phyloP scores from a whole-genome alignment of 1,140 invertebrate genomes.

The Danaus melanippus region DNA sequence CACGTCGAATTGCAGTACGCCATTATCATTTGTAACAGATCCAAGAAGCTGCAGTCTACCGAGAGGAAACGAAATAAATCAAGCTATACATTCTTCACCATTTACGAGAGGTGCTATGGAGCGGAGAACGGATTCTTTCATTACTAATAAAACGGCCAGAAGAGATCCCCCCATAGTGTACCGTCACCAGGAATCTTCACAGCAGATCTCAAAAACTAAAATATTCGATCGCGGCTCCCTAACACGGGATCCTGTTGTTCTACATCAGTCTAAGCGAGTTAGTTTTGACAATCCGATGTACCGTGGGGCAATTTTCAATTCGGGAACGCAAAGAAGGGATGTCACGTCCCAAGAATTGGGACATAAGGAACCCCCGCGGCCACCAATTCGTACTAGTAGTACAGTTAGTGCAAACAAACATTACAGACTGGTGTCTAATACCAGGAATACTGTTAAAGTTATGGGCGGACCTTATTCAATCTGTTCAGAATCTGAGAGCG shows the following conservation, averaged over 20 bases:
- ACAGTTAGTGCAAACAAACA: constrained; percentile 25
- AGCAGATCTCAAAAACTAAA: no score
- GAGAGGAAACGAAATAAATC: constrained; percentile 33
- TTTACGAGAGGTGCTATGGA: constrained; percentile 44
- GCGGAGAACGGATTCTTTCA: constrained; percentile 52
- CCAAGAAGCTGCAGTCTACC: constrained; percentile 43
- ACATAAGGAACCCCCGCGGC: constrained; percentile 31
- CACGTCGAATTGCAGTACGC: constrained; percentile 42
- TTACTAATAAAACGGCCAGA: constrained; percentile 17
- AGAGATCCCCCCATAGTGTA: no score
- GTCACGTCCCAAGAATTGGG: constrained; percentile 14
- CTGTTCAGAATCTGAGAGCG: constrained; percentile 74
- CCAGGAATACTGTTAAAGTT: constrained; percentile 23
- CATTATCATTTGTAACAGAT: constrained; percentile 36
- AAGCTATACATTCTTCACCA: constrained; percentile 31
- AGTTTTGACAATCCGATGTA: constrained; percentile 31
- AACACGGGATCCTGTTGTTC: constrained; percentile 17
- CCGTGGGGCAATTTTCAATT: background rate
- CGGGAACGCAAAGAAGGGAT: constrained; percentile 12
- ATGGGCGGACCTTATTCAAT: constrained; percentile 27
- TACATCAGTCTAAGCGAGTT: constrained; percentile 36
- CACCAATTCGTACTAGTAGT: constrained; percentile 49
- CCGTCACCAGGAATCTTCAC: no score
- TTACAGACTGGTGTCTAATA: constrained; percentile 25
- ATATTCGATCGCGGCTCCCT: constrained; percentile 28